These are phyloP conservation scores for Cheiracanthium punctorium DNA, from an alignment of 2,888 invertebrate species.

Conservation along the genomic window DNA sequence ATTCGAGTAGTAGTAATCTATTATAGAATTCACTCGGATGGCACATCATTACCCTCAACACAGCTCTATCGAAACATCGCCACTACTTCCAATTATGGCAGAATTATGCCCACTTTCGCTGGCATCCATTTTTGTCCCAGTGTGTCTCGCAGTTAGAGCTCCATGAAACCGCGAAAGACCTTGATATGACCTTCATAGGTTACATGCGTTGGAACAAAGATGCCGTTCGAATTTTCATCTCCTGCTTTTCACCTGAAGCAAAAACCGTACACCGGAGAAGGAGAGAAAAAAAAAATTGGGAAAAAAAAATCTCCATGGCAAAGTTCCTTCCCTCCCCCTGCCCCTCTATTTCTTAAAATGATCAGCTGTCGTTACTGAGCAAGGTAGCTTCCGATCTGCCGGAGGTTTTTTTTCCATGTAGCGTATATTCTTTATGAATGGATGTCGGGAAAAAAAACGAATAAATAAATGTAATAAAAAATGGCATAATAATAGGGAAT, in stretches of 20 bases:
- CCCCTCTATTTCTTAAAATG: neutral
- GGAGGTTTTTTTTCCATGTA: neutral
- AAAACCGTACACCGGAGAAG: neutral
- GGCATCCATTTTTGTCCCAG: too few species aligned
- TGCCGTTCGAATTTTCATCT: neutral
- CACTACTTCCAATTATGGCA: too few species aligned
- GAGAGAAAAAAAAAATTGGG: too few species aligned
- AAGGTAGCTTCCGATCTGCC: neutral
- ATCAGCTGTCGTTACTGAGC: neutral
- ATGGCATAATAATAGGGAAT: neutral
- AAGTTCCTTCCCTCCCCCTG: neutral
- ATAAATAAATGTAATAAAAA: too few species aligned
- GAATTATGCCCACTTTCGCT: too few species aligned
- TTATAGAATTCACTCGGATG: too few species aligned
- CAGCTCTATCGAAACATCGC: too few species aligned
- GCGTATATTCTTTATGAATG: neutral
- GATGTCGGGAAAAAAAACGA: too few species aligned
- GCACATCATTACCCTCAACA: too few species aligned
- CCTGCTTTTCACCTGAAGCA: neutral
- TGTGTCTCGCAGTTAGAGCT: neutral
- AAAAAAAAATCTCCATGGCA: neutral
- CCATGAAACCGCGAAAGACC: neutral
- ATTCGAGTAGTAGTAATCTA: too few species aligned
- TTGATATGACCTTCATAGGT: neutral
- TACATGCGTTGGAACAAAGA: neutral